Evolutionary conservation across 1,140 invertebrate genomes (phyloP).

Genomic region (Chionoecetes opilio): DNA sequence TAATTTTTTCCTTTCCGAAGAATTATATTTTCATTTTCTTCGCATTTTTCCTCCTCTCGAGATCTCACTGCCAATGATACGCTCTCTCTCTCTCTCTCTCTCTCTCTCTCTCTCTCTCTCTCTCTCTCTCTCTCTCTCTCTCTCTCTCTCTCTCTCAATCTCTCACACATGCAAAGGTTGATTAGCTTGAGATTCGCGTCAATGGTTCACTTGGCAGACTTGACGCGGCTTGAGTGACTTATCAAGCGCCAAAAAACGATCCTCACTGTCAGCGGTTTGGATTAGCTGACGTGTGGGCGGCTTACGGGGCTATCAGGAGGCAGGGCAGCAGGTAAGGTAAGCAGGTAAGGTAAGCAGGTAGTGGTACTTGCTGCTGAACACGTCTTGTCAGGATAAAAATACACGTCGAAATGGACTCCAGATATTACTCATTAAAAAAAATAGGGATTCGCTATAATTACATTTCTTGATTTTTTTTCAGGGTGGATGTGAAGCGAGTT

Average conservation of each 20-base stretch:
- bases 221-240: not conserved
- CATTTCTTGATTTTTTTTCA: not conserved
- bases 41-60: too few relatives aligned
- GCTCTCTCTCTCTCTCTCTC: too few relatives aligned
- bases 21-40: too few relatives aligned
- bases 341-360: too few relatives aligned
- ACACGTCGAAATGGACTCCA: not conserved
- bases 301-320: not conserved
- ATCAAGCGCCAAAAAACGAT: constrained; percentile 3
- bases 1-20: too few relatives aligned
- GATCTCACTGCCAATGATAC: too few relatives aligned
- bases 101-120: not conserved
- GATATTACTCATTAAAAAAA: not conserved
- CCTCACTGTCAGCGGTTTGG: not conserved
- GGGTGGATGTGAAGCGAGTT: too few relatives aligned
- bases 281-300: not conserved
- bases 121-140: not conserved
- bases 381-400: not conserved
- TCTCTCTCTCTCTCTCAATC: constrained; percentile 13
- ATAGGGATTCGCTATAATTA: too few relatives aligned
- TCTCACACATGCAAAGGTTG: not conserved
- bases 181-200: not conserved
- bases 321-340: not conserved
- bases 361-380: not conserved
- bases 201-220: not conserved